Evolutionary conservation across 2,797 vertebrate species (phyloP).

Genomic region (Chrosomus eos): DNA sequence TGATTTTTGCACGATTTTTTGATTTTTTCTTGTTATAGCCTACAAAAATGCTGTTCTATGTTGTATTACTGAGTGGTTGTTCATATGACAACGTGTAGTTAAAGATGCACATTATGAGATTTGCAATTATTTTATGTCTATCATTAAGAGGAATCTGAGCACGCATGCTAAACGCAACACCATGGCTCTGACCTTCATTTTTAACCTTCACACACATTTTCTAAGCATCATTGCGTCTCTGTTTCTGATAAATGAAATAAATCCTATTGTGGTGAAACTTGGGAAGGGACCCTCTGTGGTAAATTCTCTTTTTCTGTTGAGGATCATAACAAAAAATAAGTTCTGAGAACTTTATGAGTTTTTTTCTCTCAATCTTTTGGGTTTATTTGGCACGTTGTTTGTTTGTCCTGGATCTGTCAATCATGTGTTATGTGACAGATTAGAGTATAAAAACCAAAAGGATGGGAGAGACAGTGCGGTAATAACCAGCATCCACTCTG

Average conservation of each 20-base stretch:
- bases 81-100: neutral
- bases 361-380: slow-evolving; percentile 48
- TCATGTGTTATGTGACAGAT: slow-evolving; percentile 59
- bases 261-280: neutral
- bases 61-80: neutral
- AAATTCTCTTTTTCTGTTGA: neutral
- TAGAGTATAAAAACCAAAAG: slow-evolving; percentile 64
- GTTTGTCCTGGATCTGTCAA: slow-evolving; percentile 64
- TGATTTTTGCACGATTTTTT: too few species aligned
- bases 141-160: neutral
- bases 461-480: slow-evolving; percentile 51
- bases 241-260: slow-evolving; percentile 1
- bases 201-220: neutral
- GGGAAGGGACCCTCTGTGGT: slow-evolving; percentile 24
- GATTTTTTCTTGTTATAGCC: too few species aligned
- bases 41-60: too few species aligned
- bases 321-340: neutral
- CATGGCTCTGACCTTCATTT: neutral
- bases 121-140: neutral
- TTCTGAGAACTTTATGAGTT: slow-evolving; percentile 33
- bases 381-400: slow-evolving; percentile 53
- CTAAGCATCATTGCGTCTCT: neutral
- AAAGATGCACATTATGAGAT: neutral
- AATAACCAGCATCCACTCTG: slow-evolving; percentile 60
- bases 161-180: neutral